Conservation (phyloP, 2,888 invertebrate genomes). For the Xestia sexstrigata region DNA sequence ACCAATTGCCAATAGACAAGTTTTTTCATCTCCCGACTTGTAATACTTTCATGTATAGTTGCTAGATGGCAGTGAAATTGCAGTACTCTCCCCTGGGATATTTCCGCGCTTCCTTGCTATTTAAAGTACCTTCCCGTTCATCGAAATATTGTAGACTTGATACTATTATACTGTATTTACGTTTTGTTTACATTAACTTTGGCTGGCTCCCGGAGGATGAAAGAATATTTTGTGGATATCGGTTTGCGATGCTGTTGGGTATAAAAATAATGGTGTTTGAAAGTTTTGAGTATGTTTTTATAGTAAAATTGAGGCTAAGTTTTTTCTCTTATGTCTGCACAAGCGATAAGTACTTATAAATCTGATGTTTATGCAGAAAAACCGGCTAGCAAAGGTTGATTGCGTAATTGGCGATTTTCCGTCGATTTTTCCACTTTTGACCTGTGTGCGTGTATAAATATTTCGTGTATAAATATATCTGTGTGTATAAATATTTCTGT, state of each 20-base stretch:
- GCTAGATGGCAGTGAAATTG: constrained; percentile 85
- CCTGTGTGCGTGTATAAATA: too few species aligned
- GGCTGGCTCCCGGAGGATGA: constrained; percentile 46
- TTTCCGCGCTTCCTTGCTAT: constrained; percentile 82
- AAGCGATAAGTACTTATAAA: background rate
- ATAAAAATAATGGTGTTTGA: constrained; percentile 6
- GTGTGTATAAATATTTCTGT: too few species aligned
- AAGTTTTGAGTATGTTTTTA: background rate
- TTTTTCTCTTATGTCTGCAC: background rate
- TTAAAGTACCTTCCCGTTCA: constrained; percentile 84
- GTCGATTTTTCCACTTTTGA: background rate
- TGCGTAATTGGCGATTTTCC: background rate
- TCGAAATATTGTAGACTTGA: constrained; percentile 75
- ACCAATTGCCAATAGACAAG: constrained; percentile 22
- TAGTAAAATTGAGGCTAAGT: background rate
- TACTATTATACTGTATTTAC: constrained; percentile 64
- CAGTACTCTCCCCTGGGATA: constrained; percentile 86
- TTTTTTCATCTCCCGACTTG: constrained; percentile 71
- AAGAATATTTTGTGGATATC: constrained; percentile 44
- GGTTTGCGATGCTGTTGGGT: background rate
- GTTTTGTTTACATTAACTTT: constrained; percentile 69
- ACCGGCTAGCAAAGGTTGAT: background rate
- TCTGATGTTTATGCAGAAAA: background rate
- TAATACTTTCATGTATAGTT: constrained; percentile 83
- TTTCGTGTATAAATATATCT: too few species aligned